These are phyloP conservation scores for Agrotis clavis DNA, from an alignment of 2,888 invertebrate species.

Conservation along the genomic window DNA sequence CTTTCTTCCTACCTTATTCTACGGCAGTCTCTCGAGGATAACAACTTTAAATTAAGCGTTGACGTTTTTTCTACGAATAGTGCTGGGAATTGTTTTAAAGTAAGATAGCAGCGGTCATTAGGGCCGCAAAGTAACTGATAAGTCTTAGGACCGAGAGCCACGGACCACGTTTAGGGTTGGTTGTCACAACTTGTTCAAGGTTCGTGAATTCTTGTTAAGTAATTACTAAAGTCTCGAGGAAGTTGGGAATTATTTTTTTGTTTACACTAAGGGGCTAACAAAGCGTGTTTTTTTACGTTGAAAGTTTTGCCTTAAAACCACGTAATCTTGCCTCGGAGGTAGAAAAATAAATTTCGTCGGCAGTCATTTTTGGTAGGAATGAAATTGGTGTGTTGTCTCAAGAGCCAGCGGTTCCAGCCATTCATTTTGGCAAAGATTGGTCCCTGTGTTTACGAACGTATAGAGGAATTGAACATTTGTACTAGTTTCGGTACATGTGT, in stretches of 20 bases:
- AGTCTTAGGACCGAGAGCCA: conserved; percentile 13
- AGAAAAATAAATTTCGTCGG: conserved; percentile 25
- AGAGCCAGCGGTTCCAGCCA: conserved; percentile 26
- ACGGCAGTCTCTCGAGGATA: conserved; percentile 30
- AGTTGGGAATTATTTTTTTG: conserved; percentile 54
- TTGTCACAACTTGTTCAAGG: conserved; percentile 57
- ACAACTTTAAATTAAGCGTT: conserved; percentile 51
- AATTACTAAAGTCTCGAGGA: conserved; percentile 54
- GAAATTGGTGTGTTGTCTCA: conserved; percentile 36
- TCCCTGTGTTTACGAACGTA: conserved; percentile 36
- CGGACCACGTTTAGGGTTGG: conserved; percentile 27
- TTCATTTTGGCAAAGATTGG: conserved; percentile 35
- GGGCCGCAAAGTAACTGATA: conserved; percentile 37
- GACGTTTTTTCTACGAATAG: conserved; percentile 45
- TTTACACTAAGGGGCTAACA: conserved; percentile 52
- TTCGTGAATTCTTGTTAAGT: conserved; percentile 52
- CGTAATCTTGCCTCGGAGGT: conserved; percentile 35
- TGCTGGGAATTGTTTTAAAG: conserved; percentile 36
- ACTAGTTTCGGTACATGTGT: conserved; percentile 30
- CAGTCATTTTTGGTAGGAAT: conserved; percentile 22
- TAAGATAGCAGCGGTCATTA: conserved; percentile 39
- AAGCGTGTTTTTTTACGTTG: conserved; percentile 35
- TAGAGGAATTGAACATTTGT: conserved; percentile 48
- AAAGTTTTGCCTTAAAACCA: conserved; percentile 45
- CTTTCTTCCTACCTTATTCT: conserved; percentile 33